Evolutionary conservation across 2,113 vertebrate genomes (phyloP), one percentile per base, ranked within the genome.

Genomic region (Cyanistes caeruleus): DNA sequence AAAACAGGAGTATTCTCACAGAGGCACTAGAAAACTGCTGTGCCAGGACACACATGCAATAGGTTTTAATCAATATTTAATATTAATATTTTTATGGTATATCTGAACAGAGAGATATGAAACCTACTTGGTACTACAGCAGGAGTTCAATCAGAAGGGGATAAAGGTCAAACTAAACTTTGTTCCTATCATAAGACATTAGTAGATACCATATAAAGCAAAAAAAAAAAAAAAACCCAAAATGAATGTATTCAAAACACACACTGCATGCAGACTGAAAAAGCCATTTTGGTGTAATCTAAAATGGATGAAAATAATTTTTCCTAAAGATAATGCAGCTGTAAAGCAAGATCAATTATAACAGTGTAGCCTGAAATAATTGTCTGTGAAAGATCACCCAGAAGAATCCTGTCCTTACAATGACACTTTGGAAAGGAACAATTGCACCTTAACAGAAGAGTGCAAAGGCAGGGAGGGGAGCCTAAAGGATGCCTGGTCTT

Each of bases 51-150:
- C 8, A 51, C 6, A 28, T 0, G 0, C 9, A 52, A 23, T 27
- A 65, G 27, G 7, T 33, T 83, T 79, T 79, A 51, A 90, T 90
- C 33, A 60, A 64, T 76, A 68, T 52, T 92, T 79, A 87, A 73
- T 73, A 55, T 60, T 60, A 67, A 64, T 27, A 53, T 39, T 88
- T 85, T 59, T 10, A 83, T 23, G 11, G 30, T 51, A 41, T 68
- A 72, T 28, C 59, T 68, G 52, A 82, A 44, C 46, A 51, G 43
- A 72, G 27, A 82, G 28, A 49, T 19, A 52, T 24, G 27, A 78
- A 87, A 72, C 2, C 6, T 53, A 62, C 30, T 46, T 4, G 5
- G 23, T 35, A 22, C 10, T 75, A 75, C 48, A 87, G 35, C 49
- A 73, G 48, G 52, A 52, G 14, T 64, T 88, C 52, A 67, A 27